A percentile compares a stretch with the other conserved stretches of the same genome.
These are phyloP conservation scores for Alectoris magna DNA, from an alignment of 2,797 vertebrate genomes.

Conservation along the genomic window DNA sequence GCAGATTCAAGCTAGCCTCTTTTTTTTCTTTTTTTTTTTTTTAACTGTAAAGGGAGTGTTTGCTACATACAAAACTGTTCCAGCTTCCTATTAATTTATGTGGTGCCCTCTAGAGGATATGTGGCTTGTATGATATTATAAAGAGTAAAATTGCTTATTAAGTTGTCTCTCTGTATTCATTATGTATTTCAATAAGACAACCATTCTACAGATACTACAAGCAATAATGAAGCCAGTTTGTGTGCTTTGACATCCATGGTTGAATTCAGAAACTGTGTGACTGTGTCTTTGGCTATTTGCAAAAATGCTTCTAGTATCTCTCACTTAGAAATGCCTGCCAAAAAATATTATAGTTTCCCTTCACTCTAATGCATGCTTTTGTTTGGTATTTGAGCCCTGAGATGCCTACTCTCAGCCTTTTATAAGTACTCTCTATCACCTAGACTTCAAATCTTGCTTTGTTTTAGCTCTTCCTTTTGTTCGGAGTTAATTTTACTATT, in stretches of 20 bases:
- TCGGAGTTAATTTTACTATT: not conserved
- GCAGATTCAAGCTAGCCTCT: constrained; percentile 12
- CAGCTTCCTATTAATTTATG: constrained; percentile 65
- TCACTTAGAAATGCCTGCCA: not conserved
- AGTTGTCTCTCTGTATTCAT: constrained; percentile 50
- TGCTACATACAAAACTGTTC: constrained; percentile 1
- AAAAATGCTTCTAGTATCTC: not conserved
- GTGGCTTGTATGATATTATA: constrained; percentile 9
- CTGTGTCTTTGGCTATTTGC: not conserved
- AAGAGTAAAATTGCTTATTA: constrained; percentile 64
- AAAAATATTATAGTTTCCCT: not conserved
- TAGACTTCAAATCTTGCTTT: not conserved
- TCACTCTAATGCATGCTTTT: fast-evolving
- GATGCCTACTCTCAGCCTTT: not conserved
- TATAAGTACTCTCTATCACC: not conserved
- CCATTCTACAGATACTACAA: constrained; percentile 74
- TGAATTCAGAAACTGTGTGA: not conserved
- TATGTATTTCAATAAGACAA: constrained; percentile 44
- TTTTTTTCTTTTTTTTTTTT: constrained; percentile 9
- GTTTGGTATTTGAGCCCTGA: not conserved
- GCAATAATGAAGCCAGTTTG: constrained; percentile 71
- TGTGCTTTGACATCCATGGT: not conserved
- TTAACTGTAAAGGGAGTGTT: constrained; percentile 38
- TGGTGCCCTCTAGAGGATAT: constrained; percentile 71
- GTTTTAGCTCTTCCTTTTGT: not conserved